These are phyloP conservation scores for Solea solea DNA, from an alignment of 2,113 vertebrate genomes.

Conservation along the genomic window DNA sequence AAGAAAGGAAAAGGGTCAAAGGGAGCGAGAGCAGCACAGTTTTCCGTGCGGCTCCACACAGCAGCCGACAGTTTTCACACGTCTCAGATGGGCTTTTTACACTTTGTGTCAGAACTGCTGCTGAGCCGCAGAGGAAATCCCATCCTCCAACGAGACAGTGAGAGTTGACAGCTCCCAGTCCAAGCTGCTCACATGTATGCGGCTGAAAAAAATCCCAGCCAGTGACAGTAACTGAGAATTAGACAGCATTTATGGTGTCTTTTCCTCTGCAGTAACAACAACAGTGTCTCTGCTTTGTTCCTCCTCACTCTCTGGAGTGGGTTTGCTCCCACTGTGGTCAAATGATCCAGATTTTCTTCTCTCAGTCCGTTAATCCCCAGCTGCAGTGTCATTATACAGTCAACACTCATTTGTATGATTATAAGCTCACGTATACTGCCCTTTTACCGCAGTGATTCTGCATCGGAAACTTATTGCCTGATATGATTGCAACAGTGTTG, in stretches of 20 bases:
- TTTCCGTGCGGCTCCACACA: conserved; percentile 32
- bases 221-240: conserved; percentile 43
- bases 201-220: conserved; percentile 33
- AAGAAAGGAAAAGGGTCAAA: conserved; percentile 56
- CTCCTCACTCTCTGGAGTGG: conserved; percentile 36
- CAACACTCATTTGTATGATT: background rate
- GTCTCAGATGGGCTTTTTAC: conserved; percentile 68
- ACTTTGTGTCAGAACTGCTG: conserved; percentile 44
- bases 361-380: background rate
- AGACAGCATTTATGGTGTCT: conserved; percentile 32
- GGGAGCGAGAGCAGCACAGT: conserved; percentile 48
- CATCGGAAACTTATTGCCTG: conserved; percentile 25
- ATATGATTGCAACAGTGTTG: conserved; percentile 1
- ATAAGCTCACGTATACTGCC: background rate
- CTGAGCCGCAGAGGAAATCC: conserved; percentile 34
- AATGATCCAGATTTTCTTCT: background rate
- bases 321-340: conserved; percentile 20
- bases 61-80: conserved; percentile 57
- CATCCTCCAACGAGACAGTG: conserved; percentile 12
- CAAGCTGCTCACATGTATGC: conserved; percentile 34
- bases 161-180: conserved; percentile 29
- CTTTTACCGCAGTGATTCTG: background rate
- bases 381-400: background rate
- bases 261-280: conserved; percentile 27
- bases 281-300: conserved; percentile 23